A percentile compares a stretch with the other conserved stretches of the same genome.
Conservation (phyloP, 2,797 vertebrate species). For the Acipenser transmontanus region DNA sequence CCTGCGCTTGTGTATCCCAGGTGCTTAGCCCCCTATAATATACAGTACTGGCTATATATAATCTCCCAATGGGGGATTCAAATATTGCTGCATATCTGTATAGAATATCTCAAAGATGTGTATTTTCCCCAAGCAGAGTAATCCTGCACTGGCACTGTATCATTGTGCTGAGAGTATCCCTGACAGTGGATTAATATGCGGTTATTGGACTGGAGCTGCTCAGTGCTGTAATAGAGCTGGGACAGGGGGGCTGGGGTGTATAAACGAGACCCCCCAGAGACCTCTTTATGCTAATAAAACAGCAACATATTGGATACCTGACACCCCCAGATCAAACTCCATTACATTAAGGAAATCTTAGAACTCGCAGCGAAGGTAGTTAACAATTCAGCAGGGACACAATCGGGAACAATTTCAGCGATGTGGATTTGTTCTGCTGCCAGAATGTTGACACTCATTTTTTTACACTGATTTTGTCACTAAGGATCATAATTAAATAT, state of each 20-base stretch:
- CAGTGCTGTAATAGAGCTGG: constrained; percentile 34
- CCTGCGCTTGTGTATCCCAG: too few species aligned
- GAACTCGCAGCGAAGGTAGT: constrained; percentile 53
- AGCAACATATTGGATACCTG: constrained; percentile 76
- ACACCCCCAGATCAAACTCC: constrained; percentile 86
- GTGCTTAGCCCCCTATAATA: too few species aligned
- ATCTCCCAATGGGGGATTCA: background rate
- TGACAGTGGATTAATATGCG: constrained; percentile 39
- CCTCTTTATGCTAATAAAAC: constrained; percentile 88
- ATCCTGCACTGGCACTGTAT: constrained; percentile 34
- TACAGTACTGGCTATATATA: too few species aligned
- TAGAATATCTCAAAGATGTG: constrained; percentile 34
- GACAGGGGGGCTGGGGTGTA: constrained; percentile 49
- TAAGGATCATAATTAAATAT: constrained; percentile 71
- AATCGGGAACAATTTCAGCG: constrained; percentile 67
- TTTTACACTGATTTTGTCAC: constrained; percentile 72
- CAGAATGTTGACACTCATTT: constrained; percentile 73
- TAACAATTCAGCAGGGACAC: constrained; percentile 70
- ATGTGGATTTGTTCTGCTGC: constrained; percentile 77
- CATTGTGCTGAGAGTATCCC: constrained; percentile 30
- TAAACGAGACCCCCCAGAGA: constrained; percentile 78
- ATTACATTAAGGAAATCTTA: constrained; percentile 91
- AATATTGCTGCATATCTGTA: constrained; percentile 27
- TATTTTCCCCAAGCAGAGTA: constrained; percentile 18
- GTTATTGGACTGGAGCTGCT: constrained; percentile 45